Conservation (phyloP, 2,888 invertebrate species). For the Drosophila yooni region DNA sequence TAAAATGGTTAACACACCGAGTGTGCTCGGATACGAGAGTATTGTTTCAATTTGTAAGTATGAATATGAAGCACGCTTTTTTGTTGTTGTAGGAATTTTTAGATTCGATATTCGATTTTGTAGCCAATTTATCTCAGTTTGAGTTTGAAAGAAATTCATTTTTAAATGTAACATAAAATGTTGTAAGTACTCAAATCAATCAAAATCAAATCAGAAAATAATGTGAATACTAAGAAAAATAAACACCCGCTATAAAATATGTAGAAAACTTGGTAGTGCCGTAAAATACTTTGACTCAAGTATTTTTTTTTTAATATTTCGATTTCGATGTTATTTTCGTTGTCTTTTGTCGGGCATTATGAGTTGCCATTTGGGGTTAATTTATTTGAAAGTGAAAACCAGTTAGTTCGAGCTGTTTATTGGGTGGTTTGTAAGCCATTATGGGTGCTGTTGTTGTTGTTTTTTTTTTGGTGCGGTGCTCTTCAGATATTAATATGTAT, state of each 20-base stretch:
- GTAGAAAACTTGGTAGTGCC: conserved; percentile 28
- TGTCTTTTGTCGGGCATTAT: conserved; percentile 7
- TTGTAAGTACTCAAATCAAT: conserved; percentile 9
- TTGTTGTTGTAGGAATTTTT: conserved; percentile 34
- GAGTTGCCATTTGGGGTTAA: conserved; percentile 13
- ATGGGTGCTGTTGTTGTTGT: conserved; percentile 34
- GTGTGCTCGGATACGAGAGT: conserved; percentile 6
- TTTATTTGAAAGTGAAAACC: conserved; percentile 43
- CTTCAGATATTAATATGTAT: conserved; percentile 34
- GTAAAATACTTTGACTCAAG: conserved; percentile 13
- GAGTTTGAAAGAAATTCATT: conserved; percentile 82
- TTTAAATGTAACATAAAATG: conserved; percentile 70
- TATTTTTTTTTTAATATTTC: conserved; percentile 10
- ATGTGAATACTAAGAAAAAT: neutral
- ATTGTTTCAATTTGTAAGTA: conserved; percentile 12
- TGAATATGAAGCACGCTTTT: conserved; percentile 48
- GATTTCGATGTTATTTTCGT: conserved; percentile 19
- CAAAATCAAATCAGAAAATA: neutral
- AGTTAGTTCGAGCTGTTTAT: conserved; percentile 41
- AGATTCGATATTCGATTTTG: conserved; percentile 32
- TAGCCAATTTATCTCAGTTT: conserved; percentile 77
- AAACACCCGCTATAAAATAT: conserved; percentile 43
- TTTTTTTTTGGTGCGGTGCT: conserved; percentile 65
- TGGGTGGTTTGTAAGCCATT: conserved; percentile 30
- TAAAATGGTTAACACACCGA: conserved; percentile 55